These are phyloP conservation scores for Misgurnus anguillicaudatus DNA, from an alignment of 2,113 vertebrate genomes.

Conservation along the genomic window DNA sequence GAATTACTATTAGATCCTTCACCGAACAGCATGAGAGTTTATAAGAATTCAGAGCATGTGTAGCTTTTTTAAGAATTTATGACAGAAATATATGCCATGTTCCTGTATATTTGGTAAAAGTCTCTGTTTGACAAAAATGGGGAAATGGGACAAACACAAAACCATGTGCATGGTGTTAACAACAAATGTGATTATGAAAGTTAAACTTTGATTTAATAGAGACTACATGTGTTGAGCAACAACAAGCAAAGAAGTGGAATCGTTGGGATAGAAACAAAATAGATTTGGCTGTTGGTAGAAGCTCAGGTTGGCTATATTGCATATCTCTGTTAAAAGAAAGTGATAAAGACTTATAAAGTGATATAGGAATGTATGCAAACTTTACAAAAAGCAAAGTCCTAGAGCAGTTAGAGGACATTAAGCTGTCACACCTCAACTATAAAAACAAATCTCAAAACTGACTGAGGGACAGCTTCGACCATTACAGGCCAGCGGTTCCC, in stretches of 20 bases:
- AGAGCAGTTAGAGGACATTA: background rate
- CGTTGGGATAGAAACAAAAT: background rate
- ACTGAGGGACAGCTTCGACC: background rate
- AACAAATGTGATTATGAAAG: slow-evolving; percentile 17
- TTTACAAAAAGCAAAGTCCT: background rate
- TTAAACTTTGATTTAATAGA: background rate
- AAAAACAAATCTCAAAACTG: background rate
- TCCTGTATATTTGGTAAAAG: background rate
- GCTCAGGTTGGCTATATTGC: too few species aligned
- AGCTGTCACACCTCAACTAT: background rate
- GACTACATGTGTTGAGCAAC: background rate
- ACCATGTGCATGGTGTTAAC: background rate
- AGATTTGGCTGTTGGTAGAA: background rate
- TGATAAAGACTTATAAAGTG: too few species aligned
- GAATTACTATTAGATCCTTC: background rate
- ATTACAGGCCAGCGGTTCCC: slow-evolving; percentile 10
- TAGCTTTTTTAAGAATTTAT: background rate
- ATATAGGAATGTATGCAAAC: background rate
- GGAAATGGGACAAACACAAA: background rate
- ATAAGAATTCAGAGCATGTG: background rate
- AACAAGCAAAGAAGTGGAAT: background rate
- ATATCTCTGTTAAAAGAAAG: too few species aligned
- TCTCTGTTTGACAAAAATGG: background rate
- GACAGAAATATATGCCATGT: background rate
- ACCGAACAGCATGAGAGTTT: background rate